These are phyloP conservation scores for Gymnodraco acuticeps DNA, from an alignment of 2,797 vertebrate species.

Conservation along the genomic window DNA sequence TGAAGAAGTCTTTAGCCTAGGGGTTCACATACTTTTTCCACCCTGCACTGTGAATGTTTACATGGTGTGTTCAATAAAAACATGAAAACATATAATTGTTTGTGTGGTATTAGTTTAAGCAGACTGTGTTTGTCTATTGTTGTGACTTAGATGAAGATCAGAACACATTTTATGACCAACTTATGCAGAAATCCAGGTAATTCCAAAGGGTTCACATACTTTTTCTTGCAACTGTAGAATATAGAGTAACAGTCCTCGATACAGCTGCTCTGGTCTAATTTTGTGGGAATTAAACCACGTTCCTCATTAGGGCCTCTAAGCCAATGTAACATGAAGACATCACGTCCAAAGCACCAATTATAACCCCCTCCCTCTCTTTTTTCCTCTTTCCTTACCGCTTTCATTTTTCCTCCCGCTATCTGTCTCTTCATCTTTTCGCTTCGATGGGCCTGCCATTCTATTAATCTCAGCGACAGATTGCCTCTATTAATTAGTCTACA, in stretches of 20 bases:
- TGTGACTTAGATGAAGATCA: no score
- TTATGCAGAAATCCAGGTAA: no score
- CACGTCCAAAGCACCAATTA: conserved; percentile 15
- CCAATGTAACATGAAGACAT: conserved; percentile 27
- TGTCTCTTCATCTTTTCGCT: conserved; percentile 64
- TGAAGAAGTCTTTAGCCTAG: no score
- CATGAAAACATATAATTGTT: no score
- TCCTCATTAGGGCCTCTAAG: conserved; percentile 7
- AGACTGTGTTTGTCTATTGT: no score
- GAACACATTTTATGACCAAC: no score
- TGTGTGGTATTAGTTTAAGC: no score
- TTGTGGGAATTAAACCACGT: neutral
- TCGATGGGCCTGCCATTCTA: conserved; percentile 59
- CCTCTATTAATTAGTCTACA: conserved; percentile 77
- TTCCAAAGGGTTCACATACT: no score
- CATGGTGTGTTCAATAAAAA: no score
- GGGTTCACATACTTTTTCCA: no score
- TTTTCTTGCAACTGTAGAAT: no score
- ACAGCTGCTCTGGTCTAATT: neutral
- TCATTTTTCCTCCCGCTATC: conserved; percentile 50
- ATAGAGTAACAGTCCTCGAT: neutral
- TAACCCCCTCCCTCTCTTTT: conserved; percentile 11
- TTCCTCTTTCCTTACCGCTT: conserved; percentile 25
- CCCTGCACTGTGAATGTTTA: no score
- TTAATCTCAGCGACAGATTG: conserved; percentile 79